These are phyloP conservation scores for Lepidocolaptes lacrymiger DNA, from an alignment of 2,797 vertebrate species.

Conservation along the genomic window DNA sequence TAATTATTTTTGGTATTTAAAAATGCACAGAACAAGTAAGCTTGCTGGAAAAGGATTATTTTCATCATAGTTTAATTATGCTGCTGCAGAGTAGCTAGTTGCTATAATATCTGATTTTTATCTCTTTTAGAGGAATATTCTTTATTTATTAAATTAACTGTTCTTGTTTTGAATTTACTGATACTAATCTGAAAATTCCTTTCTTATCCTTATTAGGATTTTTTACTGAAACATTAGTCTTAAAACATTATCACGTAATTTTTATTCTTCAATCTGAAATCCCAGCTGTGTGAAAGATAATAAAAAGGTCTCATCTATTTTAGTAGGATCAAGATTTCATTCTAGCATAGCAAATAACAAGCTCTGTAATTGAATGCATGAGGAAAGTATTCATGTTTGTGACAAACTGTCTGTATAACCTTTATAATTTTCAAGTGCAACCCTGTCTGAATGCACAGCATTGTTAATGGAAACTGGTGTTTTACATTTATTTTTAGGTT, in stretches of 20 bases:
- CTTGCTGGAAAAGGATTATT: neutral
- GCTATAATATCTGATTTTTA: neutral
- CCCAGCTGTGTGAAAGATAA: neutral
- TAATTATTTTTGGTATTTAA: constrained; percentile 21
- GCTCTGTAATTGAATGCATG: neutral
- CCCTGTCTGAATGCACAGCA: neutral
- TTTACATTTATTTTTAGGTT: neutral
- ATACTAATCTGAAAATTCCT: neutral
- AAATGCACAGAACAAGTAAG: neutral
- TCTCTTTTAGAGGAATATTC: neutral
- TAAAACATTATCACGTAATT: neutral
- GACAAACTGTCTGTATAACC: neutral
- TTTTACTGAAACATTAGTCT: neutral
- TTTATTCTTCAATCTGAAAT: neutral
- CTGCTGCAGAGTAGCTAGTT: neutral
- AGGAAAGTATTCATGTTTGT: neutral
- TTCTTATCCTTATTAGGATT: neutral
- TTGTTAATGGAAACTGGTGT: neutral
- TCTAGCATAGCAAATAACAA: neutral
- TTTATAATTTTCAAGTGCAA: neutral
- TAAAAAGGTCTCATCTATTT: neutral
- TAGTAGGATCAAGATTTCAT: neutral
- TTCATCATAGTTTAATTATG: constrained; percentile 34
- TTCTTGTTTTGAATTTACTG: neutral
- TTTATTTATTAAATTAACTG: neutral